Conservation (phyloP, 2,113 vertebrate genomes). For the Semicossyphus pulcher region DNA sequence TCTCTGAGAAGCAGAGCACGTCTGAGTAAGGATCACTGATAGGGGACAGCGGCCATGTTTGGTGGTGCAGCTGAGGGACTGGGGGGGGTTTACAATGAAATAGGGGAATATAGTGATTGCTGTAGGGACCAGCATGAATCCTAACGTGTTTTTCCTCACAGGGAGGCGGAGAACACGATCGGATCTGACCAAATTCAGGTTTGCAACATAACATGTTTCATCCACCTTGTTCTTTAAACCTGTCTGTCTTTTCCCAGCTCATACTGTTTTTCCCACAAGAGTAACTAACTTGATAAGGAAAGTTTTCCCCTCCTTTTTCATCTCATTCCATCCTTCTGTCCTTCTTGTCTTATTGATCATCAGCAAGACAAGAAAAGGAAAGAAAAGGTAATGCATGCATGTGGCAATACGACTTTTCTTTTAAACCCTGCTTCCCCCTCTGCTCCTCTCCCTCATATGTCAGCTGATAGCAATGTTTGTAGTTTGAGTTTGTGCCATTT, state of each 20-base stretch:
- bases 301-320: slow-evolving; percentile 39
- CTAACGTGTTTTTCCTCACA: slow-evolving; percentile 65
- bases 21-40: slow-evolving; percentile 90
- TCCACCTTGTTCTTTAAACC: background rate
- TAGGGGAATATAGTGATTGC: background rate
- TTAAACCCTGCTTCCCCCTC: background rate
- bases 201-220: slow-evolving; percentile 69
- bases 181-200: slow-evolving; percentile 86
- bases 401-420: background rate
- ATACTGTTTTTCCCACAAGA: background rate
- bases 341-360: slow-evolving; percentile 40
- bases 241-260: background rate
- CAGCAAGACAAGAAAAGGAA: slow-evolving; percentile 74
- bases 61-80: background rate
- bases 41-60: background rate
- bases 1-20: slow-evolving; percentile 94
- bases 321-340: slow-evolving; percentile 51
- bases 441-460: background rate
- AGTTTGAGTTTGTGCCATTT: background rate
- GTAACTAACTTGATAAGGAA: slow-evolving; percentile 33
- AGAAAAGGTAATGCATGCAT: slow-evolving; percentile 69
- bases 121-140: background rate
- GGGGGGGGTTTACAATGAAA: slow-evolving; percentile 16
- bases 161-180: slow-evolving; percentile 88
- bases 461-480: background rate